Conservation (phyloP, 2,113 vertebrate genomes). For the Pollachius pollachius region DNA sequence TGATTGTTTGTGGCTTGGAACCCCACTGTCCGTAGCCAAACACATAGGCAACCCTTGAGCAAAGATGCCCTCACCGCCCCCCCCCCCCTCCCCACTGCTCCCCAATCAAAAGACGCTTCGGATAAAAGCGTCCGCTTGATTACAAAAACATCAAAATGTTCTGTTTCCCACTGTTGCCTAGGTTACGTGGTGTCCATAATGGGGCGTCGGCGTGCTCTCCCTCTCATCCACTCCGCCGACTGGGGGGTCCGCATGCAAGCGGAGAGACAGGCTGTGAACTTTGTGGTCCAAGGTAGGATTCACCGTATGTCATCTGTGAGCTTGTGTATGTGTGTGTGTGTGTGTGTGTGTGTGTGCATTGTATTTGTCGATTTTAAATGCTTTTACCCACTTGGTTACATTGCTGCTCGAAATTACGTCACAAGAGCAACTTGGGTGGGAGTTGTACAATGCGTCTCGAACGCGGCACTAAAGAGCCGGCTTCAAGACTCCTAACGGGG, state of each 20-base stretch:
- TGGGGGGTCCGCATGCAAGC: conserved; percentile 81
- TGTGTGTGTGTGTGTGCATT: background rate
- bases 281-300: conserved; percentile 86
- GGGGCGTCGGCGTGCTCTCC: conserved; percentile 83
- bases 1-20: no score
- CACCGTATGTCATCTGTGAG: background rate
- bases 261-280: conserved; percentile 92
- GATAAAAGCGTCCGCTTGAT: background rate
- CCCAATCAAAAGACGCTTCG: background rate
- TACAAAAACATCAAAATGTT: background rate
- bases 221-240: conserved; percentile 75
- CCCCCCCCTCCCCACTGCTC: background rate
- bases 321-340: background rate
- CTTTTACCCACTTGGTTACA: no score
- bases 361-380: no score
- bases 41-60: no score
- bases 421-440: no score
- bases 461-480: no score
- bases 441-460: background rate
- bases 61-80: no score
- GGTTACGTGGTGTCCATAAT: conserved; percentile 85
- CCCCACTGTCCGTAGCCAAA: no score
- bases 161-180: conserved; percentile 30
- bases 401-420: no score
- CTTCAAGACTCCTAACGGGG: no score